These are phyloP conservation scores for Hirundo rustica DNA, from an alignment of 2,797 vertebrate genomes.

Conservation along the genomic window DNA sequence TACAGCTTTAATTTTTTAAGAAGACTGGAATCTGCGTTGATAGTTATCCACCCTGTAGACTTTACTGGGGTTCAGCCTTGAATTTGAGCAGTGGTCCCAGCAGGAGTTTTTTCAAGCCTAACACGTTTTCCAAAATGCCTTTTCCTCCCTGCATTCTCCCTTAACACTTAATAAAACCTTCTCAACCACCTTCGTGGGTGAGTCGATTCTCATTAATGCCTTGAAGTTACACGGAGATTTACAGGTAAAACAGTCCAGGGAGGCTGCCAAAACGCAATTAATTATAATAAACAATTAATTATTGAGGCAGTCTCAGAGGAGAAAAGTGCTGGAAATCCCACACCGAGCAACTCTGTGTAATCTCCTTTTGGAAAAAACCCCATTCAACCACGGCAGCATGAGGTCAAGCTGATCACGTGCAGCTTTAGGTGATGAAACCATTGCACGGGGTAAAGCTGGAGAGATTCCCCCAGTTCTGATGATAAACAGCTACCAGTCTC, in stretches of 20 bases:
- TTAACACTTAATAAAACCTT: neutral
- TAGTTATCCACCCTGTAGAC: neutral
- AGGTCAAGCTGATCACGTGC: conserved; percentile 41
- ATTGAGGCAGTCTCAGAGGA: neutral
- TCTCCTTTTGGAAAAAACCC: neutral
- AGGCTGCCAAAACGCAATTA: neutral
- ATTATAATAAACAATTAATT: neutral
- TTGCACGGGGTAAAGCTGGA: neutral
- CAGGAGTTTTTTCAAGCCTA: neutral
- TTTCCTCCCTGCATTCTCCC: neutral
- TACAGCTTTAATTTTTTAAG: neutral
- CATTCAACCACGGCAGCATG: neutral
- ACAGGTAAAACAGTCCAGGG: neutral
- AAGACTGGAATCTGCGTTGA: neutral
- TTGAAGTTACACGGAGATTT: neutral
- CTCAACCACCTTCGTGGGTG: neutral
- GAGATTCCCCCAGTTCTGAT: neutral
- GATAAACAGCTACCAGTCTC: neutral
- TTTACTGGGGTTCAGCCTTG: neutral
- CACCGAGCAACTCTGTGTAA: neutral
- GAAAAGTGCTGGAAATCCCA: neutral
- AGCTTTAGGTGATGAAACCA: neutral
- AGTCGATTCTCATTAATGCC: neutral
- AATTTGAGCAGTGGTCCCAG: neutral
- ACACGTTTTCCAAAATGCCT: neutral